These are phyloP conservation scores for Gymnosoma rotundatum DNA, from an alignment of 2,888 invertebrate genomes.

Conservation along the genomic window DNA sequence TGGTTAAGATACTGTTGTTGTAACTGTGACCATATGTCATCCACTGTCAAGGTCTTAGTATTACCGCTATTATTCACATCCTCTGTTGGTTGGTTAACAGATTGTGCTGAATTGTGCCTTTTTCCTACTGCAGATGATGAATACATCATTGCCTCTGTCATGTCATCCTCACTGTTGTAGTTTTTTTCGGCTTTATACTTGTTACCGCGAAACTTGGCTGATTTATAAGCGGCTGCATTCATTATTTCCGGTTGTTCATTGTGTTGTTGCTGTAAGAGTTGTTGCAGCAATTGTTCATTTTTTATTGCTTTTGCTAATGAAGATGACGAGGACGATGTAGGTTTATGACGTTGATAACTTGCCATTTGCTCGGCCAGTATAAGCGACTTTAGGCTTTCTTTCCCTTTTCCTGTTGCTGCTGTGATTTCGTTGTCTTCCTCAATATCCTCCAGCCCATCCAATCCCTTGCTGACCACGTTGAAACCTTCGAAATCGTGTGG, in stretches of 20 bases:
- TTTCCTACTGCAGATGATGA: conserved; percentile 18
- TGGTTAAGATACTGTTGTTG: conserved; percentile 74
- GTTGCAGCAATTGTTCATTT: conserved; percentile 63
- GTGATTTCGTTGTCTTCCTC: conserved; percentile 64
- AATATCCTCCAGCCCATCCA: conserved; percentile 35
- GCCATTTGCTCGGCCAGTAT: conserved; percentile 32
- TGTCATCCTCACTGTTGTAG: conserved; percentile 51
- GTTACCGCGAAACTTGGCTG: conserved; percentile 37
- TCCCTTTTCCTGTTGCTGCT: conserved; percentile 19
- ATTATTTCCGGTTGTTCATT: conserved; percentile 59
- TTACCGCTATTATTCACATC: conserved; percentile 63
- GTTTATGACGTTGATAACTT: conserved; percentile 46
- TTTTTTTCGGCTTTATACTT: conserved; percentile 57
- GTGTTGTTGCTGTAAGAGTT: conserved; percentile 53
- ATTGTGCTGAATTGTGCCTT: conserved; percentile 8
- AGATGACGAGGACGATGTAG: conserved; percentile 20
- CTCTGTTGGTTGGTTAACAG: conserved; percentile 12
- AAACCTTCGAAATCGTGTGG: conserved; percentile 56
- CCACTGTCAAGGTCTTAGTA: conserved; percentile 74
- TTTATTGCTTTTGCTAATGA: conserved; percentile 52
- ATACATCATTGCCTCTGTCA: conserved; percentile 49
- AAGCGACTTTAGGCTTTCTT: conserved; percentile 33
- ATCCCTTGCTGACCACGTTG: conserved; percentile 37
- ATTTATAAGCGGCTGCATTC: conserved; percentile 46
- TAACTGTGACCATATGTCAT: conserved; percentile 77